These are phyloP conservation scores for Masticophis lateralis DNA, from an alignment of 2,797 vertebrate species.

Conservation along the genomic window DNA sequence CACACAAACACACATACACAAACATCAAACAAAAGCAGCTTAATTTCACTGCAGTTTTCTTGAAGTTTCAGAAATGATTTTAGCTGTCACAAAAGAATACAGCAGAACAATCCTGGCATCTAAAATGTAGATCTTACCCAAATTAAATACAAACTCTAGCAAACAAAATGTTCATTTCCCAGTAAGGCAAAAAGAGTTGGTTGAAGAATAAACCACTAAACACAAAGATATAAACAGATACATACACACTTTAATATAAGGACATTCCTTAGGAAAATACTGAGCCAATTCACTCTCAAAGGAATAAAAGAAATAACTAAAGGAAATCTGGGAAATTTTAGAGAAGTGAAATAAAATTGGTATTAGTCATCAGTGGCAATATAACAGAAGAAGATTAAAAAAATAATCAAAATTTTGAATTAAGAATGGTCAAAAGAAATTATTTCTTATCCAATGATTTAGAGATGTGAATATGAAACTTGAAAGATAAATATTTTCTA, in stretches of 20 bases:
- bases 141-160: neutral
- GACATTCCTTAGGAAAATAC: neutral
- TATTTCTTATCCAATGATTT: neutral
- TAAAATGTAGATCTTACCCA: neutral
- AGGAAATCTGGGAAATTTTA: neutral
- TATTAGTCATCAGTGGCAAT: neutral
- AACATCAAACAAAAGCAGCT: neutral
- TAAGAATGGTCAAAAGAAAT: neutral
- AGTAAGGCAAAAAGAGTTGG: neutral
- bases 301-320: neutral
- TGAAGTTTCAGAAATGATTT: neutral
- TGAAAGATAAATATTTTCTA: neutral
- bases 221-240: neutral
- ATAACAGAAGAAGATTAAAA: neutral
- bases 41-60: neutral
- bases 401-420: neutral
- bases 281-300: neutral
- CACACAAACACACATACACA: neutral
- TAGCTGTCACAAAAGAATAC: neutral
- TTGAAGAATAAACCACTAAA: neutral
- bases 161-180: neutral
- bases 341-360: neutral
- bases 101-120: neutral
- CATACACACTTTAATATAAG: neutral
- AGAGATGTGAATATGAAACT: neutral